Evolutionary conservation across 2,888 invertebrate genomes (phyloP), one percentile per base, ranked within the genome.

Genomic region (Leistus spinibarbis): DNA sequence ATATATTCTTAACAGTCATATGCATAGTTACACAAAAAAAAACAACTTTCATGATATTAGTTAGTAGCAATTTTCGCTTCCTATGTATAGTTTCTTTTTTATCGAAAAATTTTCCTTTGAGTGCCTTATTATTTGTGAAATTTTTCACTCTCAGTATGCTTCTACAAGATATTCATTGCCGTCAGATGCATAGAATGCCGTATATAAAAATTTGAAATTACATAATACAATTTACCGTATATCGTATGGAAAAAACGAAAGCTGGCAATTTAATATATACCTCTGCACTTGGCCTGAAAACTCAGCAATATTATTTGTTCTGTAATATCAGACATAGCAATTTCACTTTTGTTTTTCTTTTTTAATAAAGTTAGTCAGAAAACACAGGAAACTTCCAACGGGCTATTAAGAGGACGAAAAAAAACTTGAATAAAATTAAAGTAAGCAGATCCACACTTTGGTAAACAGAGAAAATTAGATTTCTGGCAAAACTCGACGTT

Each of bases 281-380:
- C 20, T 60, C 3, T 60, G 10, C 22, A 10, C 20, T 60, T 60
- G 19, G 40, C 13, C 40, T 2, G 40, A 1, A 40, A 40, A 40
- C 57, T 57, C 57, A 5, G 10, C 17, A 10, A 57, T 24, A 24
- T 54, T 73, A 54, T 71, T 64, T 54, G 20, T 66, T n/a, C 66
- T 73, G 40, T 20, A 57, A 73, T 66, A 73, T 73, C 40, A 73
- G 66, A 63, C 66, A 40, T 57, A 62, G 65, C 72, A 73, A 73
- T 73, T 57, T 65, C 19, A 73, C 57, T 73, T 73, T 73, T 73
- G 72, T 57, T 56, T 57, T 60, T 57, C 16, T 5, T 57, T 65
- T 73, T 73, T 73, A 65, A 73, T 66, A 73, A 73, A 73, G 72
- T 73, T 73, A 72, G 72, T 60, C 40, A 27, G 23, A 63, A 66